Percentiles rank a stretch among this genome's conserved stretches.
phyloP scores from a whole-genome alignment of 2,113 vertebrate species.

The Sterrhoptilus dennistouni region DNA sequence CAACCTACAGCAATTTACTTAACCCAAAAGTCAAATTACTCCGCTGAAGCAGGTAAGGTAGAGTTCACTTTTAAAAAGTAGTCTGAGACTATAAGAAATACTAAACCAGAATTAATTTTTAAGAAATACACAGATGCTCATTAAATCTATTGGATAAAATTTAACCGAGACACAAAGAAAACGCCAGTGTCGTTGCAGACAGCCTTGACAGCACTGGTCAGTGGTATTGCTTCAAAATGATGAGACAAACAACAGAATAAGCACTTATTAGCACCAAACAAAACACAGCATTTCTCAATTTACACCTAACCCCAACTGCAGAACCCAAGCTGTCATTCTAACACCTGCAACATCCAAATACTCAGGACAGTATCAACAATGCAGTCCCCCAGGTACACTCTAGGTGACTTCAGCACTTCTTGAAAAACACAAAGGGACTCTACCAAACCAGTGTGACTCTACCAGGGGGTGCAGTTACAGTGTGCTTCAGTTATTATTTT shows the following conservation, averaged over 20 bases:
- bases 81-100: background rate
- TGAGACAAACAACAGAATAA: accelerated
- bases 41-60: background rate
- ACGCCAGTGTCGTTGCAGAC: background rate
- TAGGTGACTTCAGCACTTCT: background rate
- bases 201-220: background rate
- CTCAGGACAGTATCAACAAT: background rate
- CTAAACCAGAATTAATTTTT: background rate
- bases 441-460: background rate
- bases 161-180: background rate
- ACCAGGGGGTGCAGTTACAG: background rate
- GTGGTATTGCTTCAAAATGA: background rate
- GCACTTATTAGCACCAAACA: background rate
- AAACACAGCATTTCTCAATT: background rate
- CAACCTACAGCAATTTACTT: background rate
- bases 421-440: background rate
- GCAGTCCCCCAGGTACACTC: background rate
- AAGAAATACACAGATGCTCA: background rate
- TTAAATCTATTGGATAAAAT: background rate
- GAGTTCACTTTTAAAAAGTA: background rate
- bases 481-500: background rate
- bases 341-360: background rate
- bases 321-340: background rate
- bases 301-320: background rate
- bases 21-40: background rate